A percentile compares a stretch with the other conserved stretches of the same genome.
These are phyloP conservation scores for Deladenus siricidicola DNA, from an alignment of 2,888 invertebrate genomes.

Conservation along the genomic window DNA sequence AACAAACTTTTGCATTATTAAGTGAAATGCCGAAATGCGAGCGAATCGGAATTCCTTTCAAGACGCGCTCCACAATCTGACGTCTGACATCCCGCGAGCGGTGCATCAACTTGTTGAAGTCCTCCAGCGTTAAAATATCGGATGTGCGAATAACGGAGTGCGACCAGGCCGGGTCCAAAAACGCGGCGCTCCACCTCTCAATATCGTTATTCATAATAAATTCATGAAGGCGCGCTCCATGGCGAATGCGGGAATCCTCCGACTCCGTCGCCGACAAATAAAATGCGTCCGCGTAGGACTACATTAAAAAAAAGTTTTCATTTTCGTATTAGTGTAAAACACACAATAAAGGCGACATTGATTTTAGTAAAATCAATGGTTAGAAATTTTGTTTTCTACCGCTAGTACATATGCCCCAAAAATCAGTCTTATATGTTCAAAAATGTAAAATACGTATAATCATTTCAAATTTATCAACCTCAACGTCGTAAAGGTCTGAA, in stretches of 20 bases:
- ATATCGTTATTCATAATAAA: slow-evolving; percentile 53
- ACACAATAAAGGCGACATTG: too few species aligned
- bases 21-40: slow-evolving; percentile 50
- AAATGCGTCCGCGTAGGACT: slow-evolving; percentile 43
- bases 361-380: too few species aligned
- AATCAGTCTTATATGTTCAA: too few species aligned
- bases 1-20: slow-evolving; percentile 46
- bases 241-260: slow-evolving; percentile 34
- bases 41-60: slow-evolving; percentile 52
- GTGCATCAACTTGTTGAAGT: slow-evolving; percentile 53
- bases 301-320: slow-evolving; percentile 10
- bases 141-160: slow-evolving; percentile 43
- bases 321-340: too few species aligned
- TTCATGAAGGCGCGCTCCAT: slow-evolving; percentile 43
- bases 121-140: slow-evolving; percentile 20
- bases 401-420: too few species aligned
- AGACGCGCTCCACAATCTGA: slow-evolving; percentile 51
- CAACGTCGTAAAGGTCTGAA: slow-evolving; percentile 41
- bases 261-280: slow-evolving; percentile 42
- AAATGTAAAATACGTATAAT: too few species aligned
- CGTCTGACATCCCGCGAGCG: slow-evolving; percentile 48
- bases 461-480: too few species aligned
- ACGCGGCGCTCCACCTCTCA: slow-evolving; percentile 36
- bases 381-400: too few species aligned
- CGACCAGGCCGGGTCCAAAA: slow-evolving; percentile 52